These are phyloP conservation scores for Podotricha telesiphe DNA, from an alignment of 2,888 invertebrate species.

Conservation along the genomic window DNA sequence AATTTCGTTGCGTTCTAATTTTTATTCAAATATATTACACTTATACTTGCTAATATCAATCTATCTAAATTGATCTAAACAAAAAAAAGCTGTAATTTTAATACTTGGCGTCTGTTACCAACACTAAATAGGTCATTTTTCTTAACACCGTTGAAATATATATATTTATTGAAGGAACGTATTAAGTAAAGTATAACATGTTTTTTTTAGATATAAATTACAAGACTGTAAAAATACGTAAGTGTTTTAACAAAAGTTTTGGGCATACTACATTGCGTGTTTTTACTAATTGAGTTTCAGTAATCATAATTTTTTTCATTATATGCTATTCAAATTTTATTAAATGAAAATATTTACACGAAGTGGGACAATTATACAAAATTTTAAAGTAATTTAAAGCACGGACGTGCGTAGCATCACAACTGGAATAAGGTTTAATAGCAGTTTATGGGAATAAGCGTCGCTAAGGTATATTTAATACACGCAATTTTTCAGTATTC, in stretches of 20 bases:
- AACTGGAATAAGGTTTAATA: slow-evolving; percentile 29
- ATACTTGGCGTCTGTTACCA: too few relatives aligned
- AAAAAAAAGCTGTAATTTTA: too few relatives aligned
- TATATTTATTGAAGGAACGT: too few relatives aligned
- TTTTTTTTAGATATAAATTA: background rate
- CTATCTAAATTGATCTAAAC: too few relatives aligned
- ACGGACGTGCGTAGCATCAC: slow-evolving; percentile 33
- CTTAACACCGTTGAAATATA: too few relatives aligned
- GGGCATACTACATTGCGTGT: background rate
- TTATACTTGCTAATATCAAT: too few relatives aligned
- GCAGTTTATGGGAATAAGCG: slow-evolving; percentile 5
- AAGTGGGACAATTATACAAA: slow-evolving; percentile 30
- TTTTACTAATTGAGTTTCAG: slow-evolving; percentile 11
- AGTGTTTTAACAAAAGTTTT: background rate
- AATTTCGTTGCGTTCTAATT: too few relatives aligned
- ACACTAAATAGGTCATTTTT: too few relatives aligned
- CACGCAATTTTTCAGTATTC: background rate
- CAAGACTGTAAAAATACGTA: background rate
- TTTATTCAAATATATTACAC: too few relatives aligned
- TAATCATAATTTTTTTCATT: slow-evolving; percentile 3
- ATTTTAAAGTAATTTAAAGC: slow-evolving; percentile 35
- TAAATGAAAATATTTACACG: slow-evolving; percentile 25
- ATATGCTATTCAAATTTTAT: background rate
- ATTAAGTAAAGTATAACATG: too few relatives aligned
- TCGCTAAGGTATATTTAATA: background rate